Percentiles rank a stretch among this genome's conserved stretches.
Conservation (phyloP, 92 coral and sea anemone species). For the Phenganax marumi region DNA sequence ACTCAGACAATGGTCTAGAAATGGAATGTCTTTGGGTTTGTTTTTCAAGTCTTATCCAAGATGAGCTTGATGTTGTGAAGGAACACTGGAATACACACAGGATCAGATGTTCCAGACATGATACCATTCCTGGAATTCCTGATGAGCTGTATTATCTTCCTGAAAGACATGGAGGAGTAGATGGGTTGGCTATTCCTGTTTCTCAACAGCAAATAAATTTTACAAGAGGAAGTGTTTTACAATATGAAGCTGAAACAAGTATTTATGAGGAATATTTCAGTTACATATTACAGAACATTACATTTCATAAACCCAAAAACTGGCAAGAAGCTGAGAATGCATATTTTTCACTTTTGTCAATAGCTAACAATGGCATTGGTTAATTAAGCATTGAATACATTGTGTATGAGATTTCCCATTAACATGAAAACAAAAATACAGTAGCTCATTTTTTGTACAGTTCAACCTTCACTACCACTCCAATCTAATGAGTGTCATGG, state of each 20-base stretch:
- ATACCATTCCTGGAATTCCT: too few relatives aligned
- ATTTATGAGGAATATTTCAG: constrained; percentile 30
- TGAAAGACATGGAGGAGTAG: constrained; percentile 18
- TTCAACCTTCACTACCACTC: too few relatives aligned
- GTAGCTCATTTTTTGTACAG: too few relatives aligned
- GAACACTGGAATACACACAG: constrained; percentile 19
- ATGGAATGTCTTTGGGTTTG: too few relatives aligned
- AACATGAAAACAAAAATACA: too few relatives aligned
- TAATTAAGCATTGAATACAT: too few relatives aligned
- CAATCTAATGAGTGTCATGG: too few relatives aligned
- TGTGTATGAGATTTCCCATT: too few relatives aligned
- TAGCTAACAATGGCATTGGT: background rate
- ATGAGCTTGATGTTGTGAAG: background rate
- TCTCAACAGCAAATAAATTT: background rate
- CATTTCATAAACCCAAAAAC: constrained; percentile 2
- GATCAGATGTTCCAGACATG: background rate
- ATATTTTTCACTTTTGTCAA: background rate
- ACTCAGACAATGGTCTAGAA: background rate
- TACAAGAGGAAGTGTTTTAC: background rate
- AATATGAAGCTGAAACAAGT: constrained; percentile 8
- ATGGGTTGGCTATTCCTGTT: background rate
- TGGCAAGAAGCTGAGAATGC: constrained; percentile 30
- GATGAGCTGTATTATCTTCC: constrained; percentile 2
- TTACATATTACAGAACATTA: background rate
- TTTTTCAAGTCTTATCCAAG: background rate